Evolutionary conservation across 2,888 invertebrate genomes (phyloP).

Genomic region (Hirtodrosophila confusa): DNA sequence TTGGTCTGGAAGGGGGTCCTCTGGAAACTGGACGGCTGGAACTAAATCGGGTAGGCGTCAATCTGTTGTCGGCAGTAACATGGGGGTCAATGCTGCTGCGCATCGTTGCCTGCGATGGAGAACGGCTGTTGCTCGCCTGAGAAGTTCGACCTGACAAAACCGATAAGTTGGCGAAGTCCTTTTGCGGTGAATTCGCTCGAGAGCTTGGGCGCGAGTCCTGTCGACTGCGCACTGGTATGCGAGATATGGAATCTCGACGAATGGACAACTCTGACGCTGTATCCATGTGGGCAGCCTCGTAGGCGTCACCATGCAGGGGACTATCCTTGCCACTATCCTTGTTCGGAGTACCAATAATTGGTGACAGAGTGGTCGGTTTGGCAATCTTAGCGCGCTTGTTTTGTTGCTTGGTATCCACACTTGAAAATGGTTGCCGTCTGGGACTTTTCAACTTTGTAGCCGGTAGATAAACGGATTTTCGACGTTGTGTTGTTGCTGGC

Average conservation of each 20-base stretch:
- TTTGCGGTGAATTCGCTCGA: conserved; percentile 72
- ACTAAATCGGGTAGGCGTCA: conserved; percentile 59
- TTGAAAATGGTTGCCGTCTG: conserved; percentile 40
- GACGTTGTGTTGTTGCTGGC: conserved; percentile 60
- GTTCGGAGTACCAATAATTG: conserved; percentile 84
- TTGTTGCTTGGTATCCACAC: conserved; percentile 32
- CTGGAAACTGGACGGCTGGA: conserved; percentile 70
- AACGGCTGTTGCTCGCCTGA: conserved; percentile 67
- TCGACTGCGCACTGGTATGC: conserved; percentile 80
- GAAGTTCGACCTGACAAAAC: conserved; percentile 70
- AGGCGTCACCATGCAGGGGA: conserved; percentile 63
- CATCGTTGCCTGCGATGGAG: conserved; percentile 65
- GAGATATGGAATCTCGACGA: conserved; percentile 79
- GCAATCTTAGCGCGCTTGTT: conserved; percentile 76
- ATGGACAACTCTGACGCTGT: conserved; percentile 62
- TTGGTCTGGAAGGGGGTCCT: conserved; percentile 63
- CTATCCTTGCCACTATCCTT: conserved; percentile 81
- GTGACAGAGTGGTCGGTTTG: conserved; percentile 83
- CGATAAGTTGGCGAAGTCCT: conserved; percentile 59
- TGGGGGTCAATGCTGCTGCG: conserved; percentile 49
- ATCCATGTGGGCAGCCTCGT: conserved; percentile 57
- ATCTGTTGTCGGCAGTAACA: conserved; percentile 29
- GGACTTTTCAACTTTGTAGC: conserved; percentile 38
- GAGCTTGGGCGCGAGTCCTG: conserved; percentile 57
- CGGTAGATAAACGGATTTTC: conserved; percentile 57